These are phyloP conservation scores for Hirtodrosophila trivittata DNA, from an alignment of 2,888 invertebrate genomes.

Conservation along the genomic window DNA sequence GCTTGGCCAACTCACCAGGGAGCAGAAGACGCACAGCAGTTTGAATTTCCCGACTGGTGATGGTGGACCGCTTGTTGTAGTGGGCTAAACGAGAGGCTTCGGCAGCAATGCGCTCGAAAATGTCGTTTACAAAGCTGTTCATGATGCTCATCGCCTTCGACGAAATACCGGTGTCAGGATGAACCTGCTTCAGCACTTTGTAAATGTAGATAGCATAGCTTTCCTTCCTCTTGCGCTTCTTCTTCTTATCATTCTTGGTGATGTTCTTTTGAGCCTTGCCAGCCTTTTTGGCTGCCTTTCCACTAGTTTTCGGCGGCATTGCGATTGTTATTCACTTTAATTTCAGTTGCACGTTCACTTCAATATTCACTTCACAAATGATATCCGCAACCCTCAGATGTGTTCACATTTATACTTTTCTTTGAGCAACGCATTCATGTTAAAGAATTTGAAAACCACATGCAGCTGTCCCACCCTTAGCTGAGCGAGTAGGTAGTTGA, in stretches of 20 bases:
- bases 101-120: constrained; percentile 88
- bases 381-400: neutral
- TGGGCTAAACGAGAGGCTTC: constrained; percentile 88
- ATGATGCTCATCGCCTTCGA: constrained; percentile 89
- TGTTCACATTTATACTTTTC: constrained; percentile 26
- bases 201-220: constrained; percentile 85
- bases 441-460: constrained; percentile 1
- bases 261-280: constrained; percentile 86
- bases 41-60: constrained; percentile 60
- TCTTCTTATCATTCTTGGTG: constrained; percentile 86
- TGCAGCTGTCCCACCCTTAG: constrained; percentile 1
- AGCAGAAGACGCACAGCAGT: constrained; percentile 54
- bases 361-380: constrained; percentile 25
- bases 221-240: constrained; percentile 75
- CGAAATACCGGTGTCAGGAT: constrained; percentile 88
- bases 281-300: constrained; percentile 84
- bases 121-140: constrained; percentile 90
- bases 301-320: constrained; percentile 82
- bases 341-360: constrained; percentile 12
- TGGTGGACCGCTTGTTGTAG: constrained; percentile 56
- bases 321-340: too few relatives aligned
- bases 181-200: constrained; percentile 85
- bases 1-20: constrained; percentile 58
- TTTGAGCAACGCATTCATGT: constrained; percentile 27
- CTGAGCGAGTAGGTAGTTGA: constrained; percentile 8